Base-by-base conservation (phyloP, 64 coral and sea anemone genomes). In the Pachyseris speciosa region DNA sequence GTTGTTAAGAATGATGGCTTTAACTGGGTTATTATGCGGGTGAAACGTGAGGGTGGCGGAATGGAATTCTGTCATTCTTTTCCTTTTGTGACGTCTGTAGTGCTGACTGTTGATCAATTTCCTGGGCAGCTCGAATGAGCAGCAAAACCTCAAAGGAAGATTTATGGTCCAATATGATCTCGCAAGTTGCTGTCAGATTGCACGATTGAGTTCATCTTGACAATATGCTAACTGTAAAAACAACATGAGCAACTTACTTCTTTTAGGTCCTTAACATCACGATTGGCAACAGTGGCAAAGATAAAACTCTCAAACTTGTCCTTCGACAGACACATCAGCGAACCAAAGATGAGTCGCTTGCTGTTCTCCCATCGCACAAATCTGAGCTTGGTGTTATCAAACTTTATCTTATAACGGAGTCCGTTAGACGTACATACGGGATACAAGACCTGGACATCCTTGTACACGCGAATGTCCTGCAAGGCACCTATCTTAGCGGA, bases 401-500 rank as follows among this genome's bases (percentile, higher is more conserved):
- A 91, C 65, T 70, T 75, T 31, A 93, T 27, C 37, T 44, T 88
- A 63, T 93, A 87, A 0, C 37, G 72, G 6, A 93, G 31, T 12
- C 91, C 91, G 51, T 93, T 87, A 0, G 45, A 59, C 7, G 83
- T 87, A 28, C 86, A 93, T 15, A 88, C 0, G 22, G 91, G 91
- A 36, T 78, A 93, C 34, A 93, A 28, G 16, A 93, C 34, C 10
- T 48, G 61, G 0, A 83, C 88, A 26, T 86, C 66, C 42, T 80
- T 44, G 32, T 95, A 95, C 36, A 95, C 60, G 9, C 94, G 94
- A 16, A 95, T 87, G 39, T 95, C 94, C 63, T 94, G 60, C 10
- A 84, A 3, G 4, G 64, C 67, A 67, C 47, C 39, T 33, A 86
- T 69, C 64, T 50, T 69, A 50, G 47, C 27, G 3, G 61, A 67